Base-by-base conservation (phyloP, 2,888 invertebrate genomes). In the Tinea semifulvella region DNA sequence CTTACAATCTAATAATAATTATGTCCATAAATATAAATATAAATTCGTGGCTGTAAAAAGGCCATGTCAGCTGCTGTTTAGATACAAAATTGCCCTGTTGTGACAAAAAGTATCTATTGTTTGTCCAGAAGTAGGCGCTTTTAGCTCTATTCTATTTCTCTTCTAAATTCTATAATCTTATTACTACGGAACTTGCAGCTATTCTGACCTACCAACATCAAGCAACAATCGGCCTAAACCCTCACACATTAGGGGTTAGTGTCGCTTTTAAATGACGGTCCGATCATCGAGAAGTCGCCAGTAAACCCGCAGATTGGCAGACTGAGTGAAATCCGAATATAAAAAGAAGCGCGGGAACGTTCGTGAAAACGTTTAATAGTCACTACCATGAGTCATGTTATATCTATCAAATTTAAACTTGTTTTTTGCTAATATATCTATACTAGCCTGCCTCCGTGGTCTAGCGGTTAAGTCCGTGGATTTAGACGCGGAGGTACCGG, bases 321-420 rank as follows among this genome's bases (percentile, higher is more conserved):
- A 49, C 56, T 52, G 51, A 70, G 69, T 72, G 71, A 75, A 75
- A 73, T 73, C 65, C 68, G 72, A 76, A 76, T 72, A 74, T 75
- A 76, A 79, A 79, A 79, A 76, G 71, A 70, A 68, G 67, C 68
- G 65, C 72, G 69, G 69, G 68, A 72, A 73, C 66, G 66, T 75
- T 74, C 77, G 77, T 77, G 79, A 66, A 77, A 79, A 69, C 79
- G 80, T 79, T 79, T 80, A n/a, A n/a, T n/a, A n/a, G n/a, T n/a
- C n/a, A n/a, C n/a, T n/a, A n/a, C n/a, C n/a, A n/a, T n/a, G n/a
- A n/a, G n/a, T n/a, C n/a, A n/a, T n/a, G n/a, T n/a, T n/a, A n/a
- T n/a, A n/a, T n/a, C n/a, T n/a, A n/a, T n/a, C n/a, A n/a, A n/a
- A n/a, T n/a, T n/a, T n/a, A n/a, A n/a, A n/a, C n/a, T n/a, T n/a